Evolutionary conservation across 2,113 vertebrate species (phyloP).

Genomic region (Lagenorhynchus albirostris): DNA sequence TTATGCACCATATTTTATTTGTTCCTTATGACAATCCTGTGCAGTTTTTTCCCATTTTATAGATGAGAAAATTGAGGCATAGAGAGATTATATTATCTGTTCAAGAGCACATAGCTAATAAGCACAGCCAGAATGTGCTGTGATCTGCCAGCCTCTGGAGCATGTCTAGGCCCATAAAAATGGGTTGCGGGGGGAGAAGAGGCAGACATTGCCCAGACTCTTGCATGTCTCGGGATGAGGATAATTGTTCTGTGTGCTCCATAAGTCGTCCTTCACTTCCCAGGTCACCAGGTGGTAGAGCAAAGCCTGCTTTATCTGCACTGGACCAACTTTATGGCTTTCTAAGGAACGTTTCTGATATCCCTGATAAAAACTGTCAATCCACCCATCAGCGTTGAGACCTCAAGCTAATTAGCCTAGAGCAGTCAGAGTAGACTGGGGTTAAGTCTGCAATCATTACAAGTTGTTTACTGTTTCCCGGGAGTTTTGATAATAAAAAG

Average conservation of each 20-base stretch:
- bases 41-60: background rate
- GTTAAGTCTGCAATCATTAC: background rate
- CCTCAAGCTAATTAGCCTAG: background rate
- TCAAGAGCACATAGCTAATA: background rate
- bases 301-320: background rate
- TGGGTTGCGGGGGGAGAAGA: background rate
- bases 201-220: background rate
- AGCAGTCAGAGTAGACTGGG: background rate
- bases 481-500: background rate
- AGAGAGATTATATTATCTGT: background rate
- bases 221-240: background rate
- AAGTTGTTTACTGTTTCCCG: background rate
- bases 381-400: background rate
- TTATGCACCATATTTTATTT: background rate
- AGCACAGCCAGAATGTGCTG: background rate
- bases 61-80: background rate
- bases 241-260: background rate
- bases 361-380: background rate
- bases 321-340: background rate
- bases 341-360: background rate
- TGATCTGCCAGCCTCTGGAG: background rate
- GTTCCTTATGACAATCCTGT: background rate
- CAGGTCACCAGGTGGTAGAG: background rate
- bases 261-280: background rate
- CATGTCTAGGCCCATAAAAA: background rate